Conservation (phyloP, 1,140 invertebrate genomes). For the Leptonema lineaticorne region DNA sequence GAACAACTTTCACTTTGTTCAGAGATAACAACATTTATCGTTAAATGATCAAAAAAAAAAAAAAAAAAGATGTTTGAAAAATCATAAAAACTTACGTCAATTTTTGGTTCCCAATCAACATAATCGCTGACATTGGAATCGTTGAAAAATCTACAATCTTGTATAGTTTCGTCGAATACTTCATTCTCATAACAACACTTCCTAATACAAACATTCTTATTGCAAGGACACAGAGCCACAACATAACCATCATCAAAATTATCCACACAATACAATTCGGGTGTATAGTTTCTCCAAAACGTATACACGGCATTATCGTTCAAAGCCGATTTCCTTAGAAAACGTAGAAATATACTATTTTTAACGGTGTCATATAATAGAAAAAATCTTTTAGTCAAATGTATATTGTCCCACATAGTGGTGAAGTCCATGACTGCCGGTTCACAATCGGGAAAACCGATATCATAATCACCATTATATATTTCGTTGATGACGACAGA, state of each 20-base stretch:
- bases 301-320: conserved; percentile 31
- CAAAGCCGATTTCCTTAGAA: conserved; percentile 27
- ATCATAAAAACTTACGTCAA: conserved; percentile 25
- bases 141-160: conserved; percentile 28
- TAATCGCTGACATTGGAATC: conserved; percentile 11
- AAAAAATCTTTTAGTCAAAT: conserved; percentile 31
- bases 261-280: conserved; percentile 36
- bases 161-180: conserved; percentile 33
- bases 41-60: background rate
- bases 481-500: conserved; percentile 23
- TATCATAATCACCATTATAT: conserved; percentile 18
- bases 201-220: conserved; percentile 31
- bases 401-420: conserved; percentile 26
- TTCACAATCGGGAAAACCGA: conserved; percentile 38
- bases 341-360: conserved; percentile 26
- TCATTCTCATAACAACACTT: conserved; percentile 35
- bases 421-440: conserved; percentile 22
- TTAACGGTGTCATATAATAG: conserved; percentile 33
- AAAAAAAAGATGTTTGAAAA: background rate
- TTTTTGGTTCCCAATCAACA: conserved; percentile 34
- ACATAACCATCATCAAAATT: conserved; percentile 18
- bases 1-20: background rate
- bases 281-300: conserved; percentile 25
- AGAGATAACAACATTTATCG: background rate
- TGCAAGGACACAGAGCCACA: conserved; percentile 33